Conservation (phyloP, 2,888 invertebrate species). For the Margaritifera margaritifera region DNA sequence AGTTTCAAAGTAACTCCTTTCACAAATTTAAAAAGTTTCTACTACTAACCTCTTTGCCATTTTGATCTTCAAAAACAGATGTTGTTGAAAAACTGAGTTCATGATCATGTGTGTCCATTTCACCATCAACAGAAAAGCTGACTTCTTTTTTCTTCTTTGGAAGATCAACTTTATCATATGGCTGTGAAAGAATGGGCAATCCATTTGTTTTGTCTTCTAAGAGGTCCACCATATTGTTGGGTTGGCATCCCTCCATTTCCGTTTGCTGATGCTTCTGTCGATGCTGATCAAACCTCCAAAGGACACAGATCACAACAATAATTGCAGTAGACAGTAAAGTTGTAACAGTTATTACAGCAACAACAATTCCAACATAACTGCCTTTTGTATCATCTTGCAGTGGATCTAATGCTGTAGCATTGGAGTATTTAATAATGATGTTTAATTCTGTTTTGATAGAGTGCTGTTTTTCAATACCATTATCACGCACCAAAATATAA, state of each 20-base stretch:
- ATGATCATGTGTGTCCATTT: slow-evolving; percentile 34
- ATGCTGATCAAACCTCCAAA: slow-evolving; percentile 43
- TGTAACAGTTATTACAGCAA: slow-evolving; percentile 42
- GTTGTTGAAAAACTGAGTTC: slow-evolving; percentile 37
- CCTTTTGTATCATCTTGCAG: slow-evolving; percentile 24
- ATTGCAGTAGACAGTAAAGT: slow-evolving; percentile 44
- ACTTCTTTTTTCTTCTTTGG: slow-evolving; percentile 50
- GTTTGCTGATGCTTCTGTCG: slow-evolving; percentile 31
- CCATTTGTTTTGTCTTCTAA: slow-evolving; percentile 26
- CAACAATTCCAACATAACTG: slow-evolving; percentile 43
- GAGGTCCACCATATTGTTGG: slow-evolving; percentile 36
- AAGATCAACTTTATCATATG: slow-evolving; percentile 34
- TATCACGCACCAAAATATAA: slow-evolving; percentile 40
- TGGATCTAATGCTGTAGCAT: slow-evolving; percentile 23
- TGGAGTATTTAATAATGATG: slow-evolving; percentile 39
- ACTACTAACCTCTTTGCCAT: slow-evolving; percentile 19
- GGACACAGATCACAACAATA: slow-evolving; percentile 44
- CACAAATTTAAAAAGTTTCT: too few relatives aligned
- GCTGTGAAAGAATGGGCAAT: slow-evolving; percentile 25
- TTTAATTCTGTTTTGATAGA: slow-evolving; percentile 30
- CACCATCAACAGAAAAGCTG: slow-evolving; percentile 49
- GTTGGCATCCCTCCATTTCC: slow-evolving; percentile 40
- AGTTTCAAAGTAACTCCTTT: too few relatives aligned
- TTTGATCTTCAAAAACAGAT: slow-evolving; percentile 32
- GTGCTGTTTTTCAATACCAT: slow-evolving; percentile 30